A percentile compares a stretch with the other conserved stretches of the same genome.
phyloP scores from a whole-genome alignment of 2,113 vertebrate species.

The Vidua chalybeata region DNA sequence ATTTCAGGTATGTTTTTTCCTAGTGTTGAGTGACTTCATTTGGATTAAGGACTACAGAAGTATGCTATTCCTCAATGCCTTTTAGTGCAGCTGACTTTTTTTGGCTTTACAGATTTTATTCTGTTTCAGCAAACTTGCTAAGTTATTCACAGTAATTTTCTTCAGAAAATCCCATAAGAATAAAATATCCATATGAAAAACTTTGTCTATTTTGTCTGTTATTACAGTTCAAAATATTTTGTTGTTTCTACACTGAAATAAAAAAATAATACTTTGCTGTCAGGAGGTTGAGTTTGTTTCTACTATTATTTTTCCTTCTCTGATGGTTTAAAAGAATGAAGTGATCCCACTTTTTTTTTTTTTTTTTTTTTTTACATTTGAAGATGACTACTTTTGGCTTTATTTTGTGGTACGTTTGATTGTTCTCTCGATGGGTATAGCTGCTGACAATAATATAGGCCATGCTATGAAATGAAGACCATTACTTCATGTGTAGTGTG shows the following conservation, averaged over 20 bases:
- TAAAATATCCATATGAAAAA: background rate
- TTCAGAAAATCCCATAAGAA: background rate
- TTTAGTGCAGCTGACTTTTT: background rate
- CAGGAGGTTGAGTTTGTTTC: background rate
- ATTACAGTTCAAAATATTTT: background rate
- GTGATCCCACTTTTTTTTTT: background rate
- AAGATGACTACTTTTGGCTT: background rate
- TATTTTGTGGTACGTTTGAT: background rate
- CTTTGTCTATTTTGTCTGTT: background rate
- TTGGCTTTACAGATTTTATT: background rate
- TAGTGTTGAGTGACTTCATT: background rate
- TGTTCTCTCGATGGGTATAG: background rate
- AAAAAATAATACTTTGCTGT: background rate
- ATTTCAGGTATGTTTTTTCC: background rate
- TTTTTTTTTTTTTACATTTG: background rate
- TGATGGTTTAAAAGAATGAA: background rate
- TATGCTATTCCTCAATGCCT: background rate
- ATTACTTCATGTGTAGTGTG: background rate
- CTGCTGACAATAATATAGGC: background rate
- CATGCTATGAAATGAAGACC: background rate
- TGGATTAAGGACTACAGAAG: background rate
- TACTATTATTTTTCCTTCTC: background rate
- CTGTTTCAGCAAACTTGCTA: background rate
- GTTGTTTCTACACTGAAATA: background rate
- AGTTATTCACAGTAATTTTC: background rate